Conservation (phyloP, 2,113 vertebrate genomes). For the Eurystomus gularis region DNA sequence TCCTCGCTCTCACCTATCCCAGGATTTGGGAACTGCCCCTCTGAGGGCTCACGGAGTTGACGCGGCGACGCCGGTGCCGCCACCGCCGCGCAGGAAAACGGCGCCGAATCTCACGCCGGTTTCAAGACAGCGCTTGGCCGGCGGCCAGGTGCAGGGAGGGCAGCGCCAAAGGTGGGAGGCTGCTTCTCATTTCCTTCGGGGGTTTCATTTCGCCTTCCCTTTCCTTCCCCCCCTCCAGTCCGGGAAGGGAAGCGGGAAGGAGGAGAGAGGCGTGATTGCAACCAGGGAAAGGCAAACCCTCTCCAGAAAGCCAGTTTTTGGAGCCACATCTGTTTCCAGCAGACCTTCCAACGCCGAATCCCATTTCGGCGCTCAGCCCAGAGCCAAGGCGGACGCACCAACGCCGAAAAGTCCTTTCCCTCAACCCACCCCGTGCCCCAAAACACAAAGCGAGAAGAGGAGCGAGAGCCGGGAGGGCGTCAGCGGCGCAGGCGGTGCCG, state of each 20-base stretch:
- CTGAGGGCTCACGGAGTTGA: background rate
- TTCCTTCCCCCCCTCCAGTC: background rate
- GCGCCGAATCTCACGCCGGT: rapidly evolving
- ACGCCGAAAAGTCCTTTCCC: background rate
- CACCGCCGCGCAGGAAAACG: rapidly evolving
- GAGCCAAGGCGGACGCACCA: background rate
- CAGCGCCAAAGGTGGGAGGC: background rate
- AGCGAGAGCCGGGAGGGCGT: background rate
- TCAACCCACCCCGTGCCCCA: background rate
- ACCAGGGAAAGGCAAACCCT: background rate
- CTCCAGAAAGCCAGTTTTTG: background rate
- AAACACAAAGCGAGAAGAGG: background rate
- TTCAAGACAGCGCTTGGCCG: background rate
- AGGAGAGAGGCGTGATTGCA: background rate
- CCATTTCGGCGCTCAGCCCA: background rate
- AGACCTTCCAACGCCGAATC: background rate
- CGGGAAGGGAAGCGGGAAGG: background rate
- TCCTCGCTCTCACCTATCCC: rapidly evolving
- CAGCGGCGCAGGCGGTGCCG: background rate
- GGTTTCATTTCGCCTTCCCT: background rate
- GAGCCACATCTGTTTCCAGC: background rate
- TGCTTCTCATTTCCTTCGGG: background rate
- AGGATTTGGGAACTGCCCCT: background rate
- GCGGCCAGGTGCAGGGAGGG: background rate
- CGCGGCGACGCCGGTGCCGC: rapidly evolving